A percentile compares a stretch with the other conserved stretches of the same genome.
Conservation (phyloP, 2,888 invertebrate genomes). For the Nineta flava region DNA sequence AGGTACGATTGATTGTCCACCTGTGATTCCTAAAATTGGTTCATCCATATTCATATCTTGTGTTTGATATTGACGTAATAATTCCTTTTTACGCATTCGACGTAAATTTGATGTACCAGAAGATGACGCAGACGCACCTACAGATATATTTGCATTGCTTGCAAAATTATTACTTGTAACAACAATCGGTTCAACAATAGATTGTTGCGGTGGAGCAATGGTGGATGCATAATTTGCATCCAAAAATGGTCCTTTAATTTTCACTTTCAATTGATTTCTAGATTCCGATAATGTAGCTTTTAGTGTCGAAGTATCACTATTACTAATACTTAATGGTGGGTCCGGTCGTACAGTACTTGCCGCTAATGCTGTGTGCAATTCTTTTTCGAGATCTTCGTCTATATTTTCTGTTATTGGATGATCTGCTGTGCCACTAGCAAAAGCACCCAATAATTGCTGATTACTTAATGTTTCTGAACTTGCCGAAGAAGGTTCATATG, state of each 20-base stretch:
- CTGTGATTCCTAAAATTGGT: slow-evolving; percentile 34
- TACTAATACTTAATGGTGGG: slow-evolving; percentile 29
- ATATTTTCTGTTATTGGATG: slow-evolving; percentile 51
- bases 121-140: slow-evolving; percentile 28
- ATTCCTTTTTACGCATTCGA: slow-evolving; percentile 79
- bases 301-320: slow-evolving; percentile 33
- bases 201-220: slow-evolving; percentile 37
- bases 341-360: slow-evolving; percentile 35
- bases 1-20: slow-evolving; percentile 38
- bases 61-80: slow-evolving; percentile 70
- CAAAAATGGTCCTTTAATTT: slow-evolving; percentile 77
- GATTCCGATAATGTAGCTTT: slow-evolving; percentile 67
- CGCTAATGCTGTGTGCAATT: slow-evolving; percentile 49
- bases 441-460: slow-evolving; percentile 42
- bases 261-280: slow-evolving; percentile 73
- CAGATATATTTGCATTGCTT: slow-evolving; percentile 31
- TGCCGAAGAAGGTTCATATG: slow-evolving; percentile 39
- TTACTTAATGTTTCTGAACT: slow-evolving; percentile 43
- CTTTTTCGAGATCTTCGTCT: slow-evolving; percentile 65
- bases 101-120: slow-evolving; percentile 60
- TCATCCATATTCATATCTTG: slow-evolving; percentile 79
- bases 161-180: slow-evolving; percentile 26
- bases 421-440: slow-evolving; percentile 51
- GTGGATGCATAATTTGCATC: slow-evolving; percentile 56
- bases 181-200: slow-evolving; percentile 28